phyloP scores from a whole-genome alignment of 2,888 invertebrate species.

The Ophonus ardosiacus region DNA sequence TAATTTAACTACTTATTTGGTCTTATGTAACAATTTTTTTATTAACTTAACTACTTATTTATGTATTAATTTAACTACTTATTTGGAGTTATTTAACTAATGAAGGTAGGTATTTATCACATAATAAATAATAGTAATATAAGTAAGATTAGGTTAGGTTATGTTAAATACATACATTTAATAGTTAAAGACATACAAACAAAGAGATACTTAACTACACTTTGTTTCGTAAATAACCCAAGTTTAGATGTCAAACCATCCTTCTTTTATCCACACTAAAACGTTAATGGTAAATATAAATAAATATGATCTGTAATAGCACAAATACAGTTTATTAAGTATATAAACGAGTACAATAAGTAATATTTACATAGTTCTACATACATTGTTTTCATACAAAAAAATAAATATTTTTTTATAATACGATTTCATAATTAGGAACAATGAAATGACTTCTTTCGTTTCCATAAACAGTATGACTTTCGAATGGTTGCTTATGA shows the following conservation, averaged over 20 bases:
- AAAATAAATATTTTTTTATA: no score
- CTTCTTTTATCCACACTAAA: neutral
- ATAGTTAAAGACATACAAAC: neutral
- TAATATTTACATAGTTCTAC: neutral
- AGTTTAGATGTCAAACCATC: neutral
- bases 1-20: no score
- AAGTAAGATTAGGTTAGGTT: neutral
- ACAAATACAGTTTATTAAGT: neutral
- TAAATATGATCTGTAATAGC: neutral
- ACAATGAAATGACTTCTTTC: neutral
- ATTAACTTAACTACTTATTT: no score
- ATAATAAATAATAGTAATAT: neutral
- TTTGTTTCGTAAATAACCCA: neutral
- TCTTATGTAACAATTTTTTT: no score
- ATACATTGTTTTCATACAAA: neutral
- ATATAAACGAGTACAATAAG: neutral
- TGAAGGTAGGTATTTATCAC: no score
- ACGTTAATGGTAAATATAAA: neutral
- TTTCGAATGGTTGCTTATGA: neutral
- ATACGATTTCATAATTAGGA: no score
- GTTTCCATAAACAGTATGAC: neutral
- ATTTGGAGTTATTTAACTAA: no score
- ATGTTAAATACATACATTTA: neutral
- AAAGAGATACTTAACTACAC: neutral
- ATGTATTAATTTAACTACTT: no score